phyloP scores from a whole-genome alignment of 2,797 vertebrate genomes.

The Uromys caudimaculatus region DNA sequence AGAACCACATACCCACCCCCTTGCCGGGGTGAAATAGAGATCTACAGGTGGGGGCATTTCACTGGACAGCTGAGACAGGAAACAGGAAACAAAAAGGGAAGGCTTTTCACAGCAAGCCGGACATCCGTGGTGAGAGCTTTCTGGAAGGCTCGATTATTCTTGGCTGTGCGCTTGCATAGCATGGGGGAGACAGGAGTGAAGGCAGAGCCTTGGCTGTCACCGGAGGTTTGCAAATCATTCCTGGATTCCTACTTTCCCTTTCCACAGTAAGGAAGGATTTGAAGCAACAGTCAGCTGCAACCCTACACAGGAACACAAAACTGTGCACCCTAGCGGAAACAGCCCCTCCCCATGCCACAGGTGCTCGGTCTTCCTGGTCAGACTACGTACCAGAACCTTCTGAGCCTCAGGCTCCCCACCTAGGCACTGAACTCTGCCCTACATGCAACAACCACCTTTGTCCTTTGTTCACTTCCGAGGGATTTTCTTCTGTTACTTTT shows the following conservation, averaged over 20 bases:
- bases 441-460: background rate
- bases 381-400: background rate
- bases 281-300: background rate
- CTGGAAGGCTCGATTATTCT: background rate
- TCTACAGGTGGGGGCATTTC: background rate
- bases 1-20: background rate
- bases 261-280: background rate
- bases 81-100: slow-evolving; percentile 47
- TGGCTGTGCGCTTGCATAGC: background rate
- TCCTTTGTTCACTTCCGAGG: background rate
- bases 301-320: background rate
- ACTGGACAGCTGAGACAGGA: slow-evolving; percentile 15
- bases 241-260: background rate
- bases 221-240: fast-evolving
- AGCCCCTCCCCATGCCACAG: background rate
- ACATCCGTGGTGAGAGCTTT: slow-evolving; percentile 33
- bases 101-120: background rate
- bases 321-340: background rate
- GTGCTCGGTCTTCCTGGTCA: background rate
- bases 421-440: background rate
- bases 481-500: background rate
- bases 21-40: background rate
- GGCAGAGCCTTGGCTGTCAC: background rate
- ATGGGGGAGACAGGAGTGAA: background rate
- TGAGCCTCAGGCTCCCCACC: background rate